Evolutionary conservation across 1,140 invertebrate genomes (phyloP), one percentile per base, ranked within the genome.

Genomic region (Ruditapes philippinarum): DNA sequence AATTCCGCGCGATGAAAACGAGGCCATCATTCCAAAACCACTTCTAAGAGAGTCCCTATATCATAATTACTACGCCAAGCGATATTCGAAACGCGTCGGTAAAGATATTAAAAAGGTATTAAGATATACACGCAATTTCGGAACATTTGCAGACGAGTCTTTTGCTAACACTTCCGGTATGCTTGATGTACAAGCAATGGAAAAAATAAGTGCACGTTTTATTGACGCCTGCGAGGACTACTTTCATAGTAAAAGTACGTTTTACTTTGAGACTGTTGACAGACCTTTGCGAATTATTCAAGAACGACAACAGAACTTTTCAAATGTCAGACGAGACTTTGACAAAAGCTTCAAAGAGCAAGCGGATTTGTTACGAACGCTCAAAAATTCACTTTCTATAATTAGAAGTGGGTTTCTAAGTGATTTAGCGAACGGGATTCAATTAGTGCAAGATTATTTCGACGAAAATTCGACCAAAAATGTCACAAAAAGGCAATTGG

Each of bases 191-290:
- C 25, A 38, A 14, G 14, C 4, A n/a, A 78, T 78, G 74, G n/a
- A 78, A 14, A 78, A 33, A 36, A n/a, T 78, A 0, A 78, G 74
- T 31, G 42, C n/a, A 54, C 5, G 54, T 1, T 78, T 78, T 36
- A 33, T 78, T 4, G 74, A 78, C 25, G 42, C 74, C 1, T 78
- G 74, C 36, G 74, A 78, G 25, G 74, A 78, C 42, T 78, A 14
- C 31, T 91, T 89, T 33, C 90, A 91, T 33, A 92, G 91, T 49
- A 93, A 92, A 80, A 93, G 91, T 74, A 80, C 81, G 0, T 91
- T 94, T 78, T 93, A 93, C 62, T 84, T 65, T 22, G 91, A 94
- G 49, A 70, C 81, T 9, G 86, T 94, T 17, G 91, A 94, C 5
- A 92, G 91, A 74, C 92, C 94, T 42, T 42, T 90, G 33, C 49